Percentiles rank a stretch among this genome's conserved stretches.
Conservation (phyloP, 1,140 invertebrate species). For the Megathymus violae region DNA sequence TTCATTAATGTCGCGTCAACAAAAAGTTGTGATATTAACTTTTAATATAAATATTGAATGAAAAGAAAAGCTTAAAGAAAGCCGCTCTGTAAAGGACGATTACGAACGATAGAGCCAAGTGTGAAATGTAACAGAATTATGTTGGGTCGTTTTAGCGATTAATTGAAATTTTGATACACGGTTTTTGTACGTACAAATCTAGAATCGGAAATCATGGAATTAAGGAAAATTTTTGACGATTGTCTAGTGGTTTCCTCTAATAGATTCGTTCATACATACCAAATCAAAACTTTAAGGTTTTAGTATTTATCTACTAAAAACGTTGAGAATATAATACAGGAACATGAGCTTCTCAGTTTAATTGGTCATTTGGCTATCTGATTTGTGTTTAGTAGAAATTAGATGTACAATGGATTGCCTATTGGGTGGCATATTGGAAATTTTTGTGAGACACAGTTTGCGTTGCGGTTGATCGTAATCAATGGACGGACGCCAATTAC, state of each 20-base stretch:
- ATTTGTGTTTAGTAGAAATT: conserved; percentile 48
- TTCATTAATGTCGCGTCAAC: conserved; percentile 20
- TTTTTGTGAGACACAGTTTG: conserved; percentile 38
- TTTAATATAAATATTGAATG: conserved; percentile 35
- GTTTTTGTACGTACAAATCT: conserved; percentile 29
- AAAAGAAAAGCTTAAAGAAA: conserved; percentile 10
- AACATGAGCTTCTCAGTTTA: conserved; percentile 75
- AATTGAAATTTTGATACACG: conserved; percentile 44
- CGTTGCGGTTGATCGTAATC: not conserved
- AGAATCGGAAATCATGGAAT: not conserved
- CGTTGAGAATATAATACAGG: conserved; percentile 72
- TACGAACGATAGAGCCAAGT: conserved; percentile 13
- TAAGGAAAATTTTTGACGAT: not conserved
- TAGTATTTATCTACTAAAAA: conserved; percentile 77
- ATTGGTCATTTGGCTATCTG: conserved; percentile 53
- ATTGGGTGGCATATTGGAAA: conserved; percentile 36
- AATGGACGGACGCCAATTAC: not conserved
- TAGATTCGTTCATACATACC: conserved; percentile 33
- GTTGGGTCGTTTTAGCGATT: conserved; percentile 63
- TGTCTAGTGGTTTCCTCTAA: conserved; percentile 3
- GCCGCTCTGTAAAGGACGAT: conserved; percentile 8
- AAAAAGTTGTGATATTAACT: conserved; percentile 25
- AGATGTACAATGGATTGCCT: conserved; percentile 24
- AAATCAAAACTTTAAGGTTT: conserved; percentile 49
- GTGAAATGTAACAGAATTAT: conserved; percentile 34